These are phyloP conservation scores for Indri indri DNA, from an alignment of 2,113 vertebrate genomes.

Conservation along the genomic window DNA sequence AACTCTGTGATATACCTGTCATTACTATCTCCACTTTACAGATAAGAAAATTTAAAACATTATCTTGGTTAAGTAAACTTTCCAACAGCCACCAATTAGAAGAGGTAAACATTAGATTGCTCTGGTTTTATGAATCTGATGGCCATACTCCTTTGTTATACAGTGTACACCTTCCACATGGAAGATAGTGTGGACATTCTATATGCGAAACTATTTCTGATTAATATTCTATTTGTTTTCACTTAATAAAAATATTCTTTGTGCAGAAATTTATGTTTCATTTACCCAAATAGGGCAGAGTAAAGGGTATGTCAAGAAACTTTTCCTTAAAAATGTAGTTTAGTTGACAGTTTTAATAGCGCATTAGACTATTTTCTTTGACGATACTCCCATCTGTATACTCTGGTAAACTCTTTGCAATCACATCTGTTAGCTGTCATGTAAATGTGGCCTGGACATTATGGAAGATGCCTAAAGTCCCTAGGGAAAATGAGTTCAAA, in stretches of 20 bases:
- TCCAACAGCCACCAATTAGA: not conserved
- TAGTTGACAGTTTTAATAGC: not conserved
- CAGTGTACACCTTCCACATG: not conserved
- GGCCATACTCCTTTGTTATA: not conserved
- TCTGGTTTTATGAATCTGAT: not conserved
- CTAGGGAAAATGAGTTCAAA: slow-evolving; percentile 40
- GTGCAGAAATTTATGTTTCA: not conserved
- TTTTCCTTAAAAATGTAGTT: not conserved
- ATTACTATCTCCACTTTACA: not conserved
- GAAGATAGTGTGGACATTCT: not conserved
- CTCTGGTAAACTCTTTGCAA: not conserved
- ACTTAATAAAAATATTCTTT: not conserved
- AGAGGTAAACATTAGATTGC: not conserved
- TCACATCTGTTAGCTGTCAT: not conserved
- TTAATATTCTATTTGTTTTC: not conserved
- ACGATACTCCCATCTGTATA: not conserved
- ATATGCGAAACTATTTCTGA: not conserved
- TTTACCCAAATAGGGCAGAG: not conserved
- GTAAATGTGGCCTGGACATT: not conserved
- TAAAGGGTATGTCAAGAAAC: not conserved
- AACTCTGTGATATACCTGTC: not conserved
- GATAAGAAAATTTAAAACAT: not conserved
- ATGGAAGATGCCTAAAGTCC: not conserved
- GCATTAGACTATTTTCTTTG: not conserved
- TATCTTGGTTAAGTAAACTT: not conserved